Conservation (phyloP, 2,888 invertebrate species). For the Parapristionchus giblindavisi region DNA sequence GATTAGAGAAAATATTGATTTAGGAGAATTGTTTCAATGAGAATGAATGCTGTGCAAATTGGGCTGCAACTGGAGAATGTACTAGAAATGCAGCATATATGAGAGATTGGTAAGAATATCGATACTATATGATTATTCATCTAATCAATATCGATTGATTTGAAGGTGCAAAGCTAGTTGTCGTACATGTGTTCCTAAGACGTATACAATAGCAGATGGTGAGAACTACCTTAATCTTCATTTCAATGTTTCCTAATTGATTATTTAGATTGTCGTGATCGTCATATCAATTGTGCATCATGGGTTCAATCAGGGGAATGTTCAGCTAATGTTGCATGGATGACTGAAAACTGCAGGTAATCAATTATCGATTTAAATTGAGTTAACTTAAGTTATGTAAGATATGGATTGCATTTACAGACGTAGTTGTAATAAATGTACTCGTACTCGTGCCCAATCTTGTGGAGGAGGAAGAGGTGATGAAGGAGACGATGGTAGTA, state of each 20-base stretch:
- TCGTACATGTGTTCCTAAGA: not conserved
- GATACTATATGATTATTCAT: not conserved
- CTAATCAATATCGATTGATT: too few relatives aligned
- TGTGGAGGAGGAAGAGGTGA: constrained; percentile 6
- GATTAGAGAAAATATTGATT: not conserved
- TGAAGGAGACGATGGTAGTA: constrained; percentile 9
- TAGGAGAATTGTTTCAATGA: constrained; percentile 40
- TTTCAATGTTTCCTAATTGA: not conserved
- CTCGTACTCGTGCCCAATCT: not conserved
- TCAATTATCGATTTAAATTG: not conserved
- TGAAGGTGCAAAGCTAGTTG: constrained; percentile 1
- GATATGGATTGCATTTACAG: not conserved
- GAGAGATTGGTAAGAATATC: constrained; percentile 36
- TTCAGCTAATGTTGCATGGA: constrained; percentile 3
- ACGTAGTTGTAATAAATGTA: constrained; percentile 1
- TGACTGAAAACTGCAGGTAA: constrained; percentile 27
- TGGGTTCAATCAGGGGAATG: constrained; percentile 18
- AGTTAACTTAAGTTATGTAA: not conserved
- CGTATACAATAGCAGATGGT: not conserved
- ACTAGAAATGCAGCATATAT: constrained; percentile 38
- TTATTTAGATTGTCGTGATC: constrained; percentile 8
- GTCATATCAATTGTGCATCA: constrained; percentile 5
- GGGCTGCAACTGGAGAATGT: constrained; percentile 37
- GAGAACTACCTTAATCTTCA: not conserved
- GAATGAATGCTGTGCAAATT: constrained; percentile 37